phyloP scores from a whole-genome alignment of 2,888 invertebrate genomes.

The Pseudococcus viburni region DNA sequence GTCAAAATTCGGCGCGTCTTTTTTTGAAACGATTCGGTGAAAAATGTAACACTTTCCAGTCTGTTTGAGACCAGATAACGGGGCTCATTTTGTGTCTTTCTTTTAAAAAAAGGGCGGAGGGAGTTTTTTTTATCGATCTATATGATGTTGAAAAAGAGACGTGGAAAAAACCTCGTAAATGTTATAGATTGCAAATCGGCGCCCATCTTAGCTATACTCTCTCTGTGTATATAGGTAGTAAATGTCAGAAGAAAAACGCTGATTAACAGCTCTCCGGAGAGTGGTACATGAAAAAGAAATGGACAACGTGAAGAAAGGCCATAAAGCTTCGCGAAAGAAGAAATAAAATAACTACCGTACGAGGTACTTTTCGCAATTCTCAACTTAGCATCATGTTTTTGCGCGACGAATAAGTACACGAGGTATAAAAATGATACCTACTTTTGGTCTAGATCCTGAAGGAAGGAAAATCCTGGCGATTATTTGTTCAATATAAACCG shows the following conservation, averaged over 20 bases:
- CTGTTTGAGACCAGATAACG: constrained; percentile 12
- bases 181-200: constrained; percentile 44
- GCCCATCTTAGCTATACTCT: constrained; percentile 11
- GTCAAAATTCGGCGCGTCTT: constrained; percentile 10
- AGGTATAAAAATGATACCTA: background rate
- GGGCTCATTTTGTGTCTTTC: background rate
- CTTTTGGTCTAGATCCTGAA: background rate
- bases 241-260: constrained; percentile 24
- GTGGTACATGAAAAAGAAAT: constrained; percentile 43
- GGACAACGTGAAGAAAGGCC: constrained; percentile 38
- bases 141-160: background rate
- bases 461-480: background rate
- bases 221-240: constrained; percentile 15
- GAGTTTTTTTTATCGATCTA: constrained; percentile 32
- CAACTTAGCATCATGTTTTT: background rate
- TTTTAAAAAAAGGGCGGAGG: background rate
- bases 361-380: constrained; percentile 18
- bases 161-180: constrained; percentile 10
- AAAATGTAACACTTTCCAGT: constrained; percentile 35
- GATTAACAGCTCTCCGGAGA: constrained; percentile 56
- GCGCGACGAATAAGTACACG: background rate
- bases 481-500: background rate
- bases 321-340: background rate
- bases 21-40: background rate
- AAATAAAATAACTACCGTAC: constrained; percentile 10